Conservation (phyloP, 2,797 vertebrate genomes). For the Pipistrellus pygmaeus region DNA sequence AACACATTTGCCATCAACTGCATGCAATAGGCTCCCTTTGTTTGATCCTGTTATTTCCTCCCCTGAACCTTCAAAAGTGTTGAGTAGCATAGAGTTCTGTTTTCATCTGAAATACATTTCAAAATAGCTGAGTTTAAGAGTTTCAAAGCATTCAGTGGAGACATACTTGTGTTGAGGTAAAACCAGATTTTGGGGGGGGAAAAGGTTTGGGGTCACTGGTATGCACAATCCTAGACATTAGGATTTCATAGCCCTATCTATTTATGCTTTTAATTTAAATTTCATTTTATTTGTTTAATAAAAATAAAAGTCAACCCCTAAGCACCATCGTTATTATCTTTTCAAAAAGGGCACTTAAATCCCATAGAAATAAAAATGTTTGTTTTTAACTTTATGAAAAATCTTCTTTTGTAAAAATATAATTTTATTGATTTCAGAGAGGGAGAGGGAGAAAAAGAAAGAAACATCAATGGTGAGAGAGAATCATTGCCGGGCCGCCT, state of each 20-base stretch:
- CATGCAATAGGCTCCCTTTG: neutral
- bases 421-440: too few species aligned
- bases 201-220: neutral
- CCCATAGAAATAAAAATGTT: neutral
- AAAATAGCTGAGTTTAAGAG: neutral
- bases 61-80: neutral
- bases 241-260: neutral
- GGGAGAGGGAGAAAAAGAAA: too few species aligned
- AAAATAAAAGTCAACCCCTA: neutral
- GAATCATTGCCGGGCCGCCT: too few species aligned
- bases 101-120: constrained; percentile 38
- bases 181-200: neutral
- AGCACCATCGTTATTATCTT: neutral
- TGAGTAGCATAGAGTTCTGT: neutral
- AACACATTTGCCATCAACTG: neutral
- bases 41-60: neutral
- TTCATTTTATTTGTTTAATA: constrained; percentile 30
- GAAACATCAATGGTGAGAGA: too few species aligned
- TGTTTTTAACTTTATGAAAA: neutral
- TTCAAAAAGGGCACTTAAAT: neutral
- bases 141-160: neutral
- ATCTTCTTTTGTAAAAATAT: neutral
- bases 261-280: constrained; percentile 23
- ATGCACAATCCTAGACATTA: neutral
- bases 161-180: neutral